Conservation (phyloP, 2,113 vertebrate species). For the Dryoscopus gambensis region DNA sequence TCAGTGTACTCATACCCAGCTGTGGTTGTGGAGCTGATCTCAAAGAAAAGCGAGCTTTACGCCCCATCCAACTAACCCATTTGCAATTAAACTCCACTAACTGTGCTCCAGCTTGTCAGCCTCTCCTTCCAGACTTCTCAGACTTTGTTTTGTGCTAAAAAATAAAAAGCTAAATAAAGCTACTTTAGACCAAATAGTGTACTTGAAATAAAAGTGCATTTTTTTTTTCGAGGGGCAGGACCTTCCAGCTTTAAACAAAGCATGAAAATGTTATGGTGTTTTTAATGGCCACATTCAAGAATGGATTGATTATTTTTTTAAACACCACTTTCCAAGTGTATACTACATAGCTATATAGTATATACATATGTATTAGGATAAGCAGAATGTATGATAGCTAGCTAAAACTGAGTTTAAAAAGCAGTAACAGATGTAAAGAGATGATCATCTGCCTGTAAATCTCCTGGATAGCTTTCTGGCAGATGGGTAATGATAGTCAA, state of each 20-base stretch:
- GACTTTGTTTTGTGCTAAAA: neutral
- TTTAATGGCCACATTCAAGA: neutral
- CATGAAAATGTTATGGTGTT: neutral
- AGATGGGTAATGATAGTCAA: neutral
- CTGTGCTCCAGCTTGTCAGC: slow-evolving; percentile 1
- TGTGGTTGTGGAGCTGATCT: neutral
- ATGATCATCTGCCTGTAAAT: neutral
- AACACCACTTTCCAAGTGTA: neutral
- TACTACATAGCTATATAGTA: neutral
- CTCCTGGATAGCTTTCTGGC: neutral
- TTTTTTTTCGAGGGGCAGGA: neutral
- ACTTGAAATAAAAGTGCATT: neutral
- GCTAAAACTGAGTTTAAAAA: neutral
- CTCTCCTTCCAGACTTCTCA: neutral
- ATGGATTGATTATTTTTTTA: neutral
- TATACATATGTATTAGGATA: neutral
- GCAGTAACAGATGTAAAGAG: neutral
- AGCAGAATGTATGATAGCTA: neutral
- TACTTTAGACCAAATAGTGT: neutral
- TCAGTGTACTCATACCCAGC: neutral
- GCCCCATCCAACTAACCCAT: neutral
- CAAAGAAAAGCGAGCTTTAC: neutral
- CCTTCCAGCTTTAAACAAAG: neutral
- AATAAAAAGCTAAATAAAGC: neutral
- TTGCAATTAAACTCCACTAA: slow-evolving; percentile 27